Evolutionary conservation across 2,888 invertebrate genomes (phyloP), one percentile per base, ranked within the genome.

Genomic region (Hemistola chrysoprasaria): DNA sequence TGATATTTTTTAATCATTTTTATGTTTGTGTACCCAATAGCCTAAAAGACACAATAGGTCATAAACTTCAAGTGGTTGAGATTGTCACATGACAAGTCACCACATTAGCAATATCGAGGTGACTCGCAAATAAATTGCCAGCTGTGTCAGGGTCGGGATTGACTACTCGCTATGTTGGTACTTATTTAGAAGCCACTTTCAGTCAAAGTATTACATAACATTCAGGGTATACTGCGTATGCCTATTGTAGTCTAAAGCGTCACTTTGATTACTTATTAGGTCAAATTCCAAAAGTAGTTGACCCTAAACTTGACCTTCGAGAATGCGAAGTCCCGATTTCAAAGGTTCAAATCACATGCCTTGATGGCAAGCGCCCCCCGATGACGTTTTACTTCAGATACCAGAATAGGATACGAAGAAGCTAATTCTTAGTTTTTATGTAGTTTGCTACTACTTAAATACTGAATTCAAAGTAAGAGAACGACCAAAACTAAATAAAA

Each of bases 241-340:
- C 35, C 36, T 36, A 24, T 26, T 8, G 22, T 8, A 21, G 8
- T 31, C n/a, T 16, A 16, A 16, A 16, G 4, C 16, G 16, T 3
- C 16, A 6, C 26, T 34, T 7, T 8, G 1, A 23, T 32, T 36
- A 37, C 22, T 24, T 25, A 21, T 35, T 26, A 25, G 8, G 29
- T 33, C 7, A 29, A 22, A 32, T 40, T 32, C 38, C 22, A 8
- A 39, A 44, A 49, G 47, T 44, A 30, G 27, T 47, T 57, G 63
- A 53, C 71, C 76, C 57, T 81, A 79, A 84, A 82, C 84, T 86
- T 85, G 83, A 84, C 82, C 86, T 84, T 78, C 64, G 58, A 51
- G 46, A 54, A 51, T 56, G 56, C 54, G 58, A 55, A 70, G 71
- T 67, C 62, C 65, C 41, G 57, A 62, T 59, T 65, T 62, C 60